phyloP scores from a whole-genome alignment of 2,888 invertebrate genomes.

The Argyra leucocephala region DNA sequence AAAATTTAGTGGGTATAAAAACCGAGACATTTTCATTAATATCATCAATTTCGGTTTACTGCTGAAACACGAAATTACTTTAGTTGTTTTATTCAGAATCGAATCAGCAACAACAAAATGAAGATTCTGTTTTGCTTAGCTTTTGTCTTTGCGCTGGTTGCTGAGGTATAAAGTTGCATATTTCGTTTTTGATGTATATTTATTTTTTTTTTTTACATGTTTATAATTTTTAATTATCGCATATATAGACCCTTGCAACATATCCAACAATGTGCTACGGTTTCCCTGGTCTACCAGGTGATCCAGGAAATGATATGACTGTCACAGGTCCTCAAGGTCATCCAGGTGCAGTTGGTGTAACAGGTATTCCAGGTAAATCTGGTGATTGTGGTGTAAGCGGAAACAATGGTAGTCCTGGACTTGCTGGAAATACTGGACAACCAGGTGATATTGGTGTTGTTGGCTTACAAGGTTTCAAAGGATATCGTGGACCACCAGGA shows the following conservation, averaged over 20 bases:
- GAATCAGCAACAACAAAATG: background rate
- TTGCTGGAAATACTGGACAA: background rate
- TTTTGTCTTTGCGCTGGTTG: background rate
- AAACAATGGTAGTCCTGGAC: background rate
- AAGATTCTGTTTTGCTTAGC: slow-evolving; percentile 3
- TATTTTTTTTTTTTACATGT: background rate
- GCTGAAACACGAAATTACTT: background rate
- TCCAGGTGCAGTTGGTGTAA: background rate
- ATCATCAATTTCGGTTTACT: slow-evolving; percentile 1
- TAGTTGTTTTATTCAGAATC: background rate
- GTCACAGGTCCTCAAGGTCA: background rate
- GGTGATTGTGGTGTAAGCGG: background rate
- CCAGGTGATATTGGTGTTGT: background rate
- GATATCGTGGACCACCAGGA: background rate
- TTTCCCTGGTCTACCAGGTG: background rate
- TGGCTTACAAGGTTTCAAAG: background rate
- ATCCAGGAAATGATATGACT: background rate
- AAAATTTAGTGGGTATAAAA: background rate
- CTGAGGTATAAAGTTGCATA: no score
- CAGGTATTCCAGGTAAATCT: background rate
- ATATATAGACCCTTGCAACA: background rate
- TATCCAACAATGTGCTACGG: background rate
- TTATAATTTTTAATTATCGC: background rate
- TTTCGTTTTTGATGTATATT: no score
- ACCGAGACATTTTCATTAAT: background rate